Conservation (phyloP, 2,113 vertebrate genomes). For the Coregonus clupeaformis region DNA sequence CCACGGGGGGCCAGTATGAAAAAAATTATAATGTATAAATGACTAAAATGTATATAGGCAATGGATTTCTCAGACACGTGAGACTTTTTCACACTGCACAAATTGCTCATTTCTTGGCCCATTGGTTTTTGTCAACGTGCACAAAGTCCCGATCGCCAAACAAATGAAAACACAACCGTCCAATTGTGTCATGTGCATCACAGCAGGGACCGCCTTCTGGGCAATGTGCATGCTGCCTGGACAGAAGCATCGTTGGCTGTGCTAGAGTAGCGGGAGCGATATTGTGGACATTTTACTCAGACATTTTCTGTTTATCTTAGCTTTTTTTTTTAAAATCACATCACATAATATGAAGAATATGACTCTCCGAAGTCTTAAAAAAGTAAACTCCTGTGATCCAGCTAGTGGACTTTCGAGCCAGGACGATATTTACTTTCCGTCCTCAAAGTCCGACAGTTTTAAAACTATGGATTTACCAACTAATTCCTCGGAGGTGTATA, state of each 20-base stretch:
- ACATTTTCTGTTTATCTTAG: neutral
- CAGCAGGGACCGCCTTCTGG: neutral
- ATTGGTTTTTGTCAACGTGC: no score
- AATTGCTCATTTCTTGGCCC: no score
- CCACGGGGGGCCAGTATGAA: no score
- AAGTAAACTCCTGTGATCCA: conserved; percentile 64
- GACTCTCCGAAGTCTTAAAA: conserved; percentile 74
- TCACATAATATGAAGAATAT: conserved; percentile 53
- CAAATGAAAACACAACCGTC: no score
- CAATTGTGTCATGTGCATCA: neutral
- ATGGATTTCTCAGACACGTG: no score
- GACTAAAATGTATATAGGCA: no score
- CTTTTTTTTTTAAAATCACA: neutral
- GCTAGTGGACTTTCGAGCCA: conserved; percentile 49
- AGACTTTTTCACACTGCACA: no score
- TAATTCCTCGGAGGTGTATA: conserved; percentile 69
- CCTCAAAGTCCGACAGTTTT: conserved; percentile 73
- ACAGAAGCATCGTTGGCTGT: neutral
- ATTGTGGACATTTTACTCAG: neutral
- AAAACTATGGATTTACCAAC: conserved; percentile 44
- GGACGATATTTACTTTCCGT: conserved; percentile 74
- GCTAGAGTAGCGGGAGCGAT: neutral
- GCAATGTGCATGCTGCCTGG: neutral
- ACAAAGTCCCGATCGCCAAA: no score
- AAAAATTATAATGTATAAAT: no score